Conservation (phyloP, 1,140 invertebrate species). For the Chironomus tepperi region DNA sequence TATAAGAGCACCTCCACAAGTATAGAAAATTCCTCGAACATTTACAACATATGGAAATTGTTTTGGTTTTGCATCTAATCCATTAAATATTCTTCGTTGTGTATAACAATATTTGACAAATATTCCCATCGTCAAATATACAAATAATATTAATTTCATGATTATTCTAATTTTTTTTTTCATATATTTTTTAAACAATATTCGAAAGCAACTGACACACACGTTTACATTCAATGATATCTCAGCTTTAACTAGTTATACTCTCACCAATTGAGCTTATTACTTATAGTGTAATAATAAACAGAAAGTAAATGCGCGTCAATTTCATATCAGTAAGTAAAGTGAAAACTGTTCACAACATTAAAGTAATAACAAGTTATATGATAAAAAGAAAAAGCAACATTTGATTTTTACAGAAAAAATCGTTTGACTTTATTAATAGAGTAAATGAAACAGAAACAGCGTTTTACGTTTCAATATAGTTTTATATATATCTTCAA, state of each 20-base stretch:
- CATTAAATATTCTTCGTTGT: not conserved
- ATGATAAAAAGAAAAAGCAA: not conserved
- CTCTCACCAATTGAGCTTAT: not conserved
- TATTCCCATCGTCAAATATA: not conserved
- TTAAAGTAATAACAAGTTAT: not conserved
- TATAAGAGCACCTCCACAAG: not conserved
- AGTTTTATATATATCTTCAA: no score
- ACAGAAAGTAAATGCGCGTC: not conserved
- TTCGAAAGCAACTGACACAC: not conserved
- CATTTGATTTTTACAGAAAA: no score
- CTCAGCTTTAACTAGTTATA: not conserved
- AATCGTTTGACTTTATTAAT: no score
- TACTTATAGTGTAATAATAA: not conserved
- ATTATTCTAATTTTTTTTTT: not conserved
- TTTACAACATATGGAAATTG: slow-evolving; percentile 5
- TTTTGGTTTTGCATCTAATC: not conserved
- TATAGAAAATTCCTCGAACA: not conserved
- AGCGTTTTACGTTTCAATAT: no score
- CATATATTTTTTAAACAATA: not conserved
- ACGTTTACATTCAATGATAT: slow-evolving; percentile 1
- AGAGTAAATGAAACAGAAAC: no score
- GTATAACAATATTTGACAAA: not conserved
- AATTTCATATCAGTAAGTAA: not conserved
- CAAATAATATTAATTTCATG: not conserved
- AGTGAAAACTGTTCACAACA: no score